Evolutionary conservation across 2,797 vertebrate species (phyloP).

Genomic region (Anisognathus igniventris): DNA sequence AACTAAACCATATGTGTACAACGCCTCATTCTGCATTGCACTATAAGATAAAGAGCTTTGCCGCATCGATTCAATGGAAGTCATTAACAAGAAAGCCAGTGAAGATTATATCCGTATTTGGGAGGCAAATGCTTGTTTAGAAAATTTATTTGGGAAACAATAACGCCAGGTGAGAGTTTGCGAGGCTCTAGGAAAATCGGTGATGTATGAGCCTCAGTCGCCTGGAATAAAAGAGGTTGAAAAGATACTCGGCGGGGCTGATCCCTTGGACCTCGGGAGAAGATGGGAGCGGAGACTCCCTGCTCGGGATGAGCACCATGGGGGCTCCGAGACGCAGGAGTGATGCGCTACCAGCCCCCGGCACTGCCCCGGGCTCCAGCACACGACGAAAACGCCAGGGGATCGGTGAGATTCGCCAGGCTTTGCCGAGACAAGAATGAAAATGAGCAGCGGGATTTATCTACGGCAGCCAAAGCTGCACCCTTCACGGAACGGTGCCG

Average conservation of each 20-base stretch:
- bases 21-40: background rate
- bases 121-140: background rate
- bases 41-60: background rate
- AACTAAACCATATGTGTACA: conserved; percentile 46
- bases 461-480: background rate
- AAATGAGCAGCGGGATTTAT: background rate
- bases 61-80: background rate
- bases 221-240: background rate
- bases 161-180: background rate
- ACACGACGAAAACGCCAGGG: background rate
- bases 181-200: background rate
- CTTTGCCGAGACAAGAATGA: background rate
- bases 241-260: background rate
- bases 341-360: background rate
- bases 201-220: background rate
- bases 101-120: background rate
- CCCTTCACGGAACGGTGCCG: background rate
- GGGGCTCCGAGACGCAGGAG: background rate
- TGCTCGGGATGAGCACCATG: background rate
- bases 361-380: background rate
- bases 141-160: background rate
- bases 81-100: background rate
- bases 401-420: background rate
- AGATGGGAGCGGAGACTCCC: background rate
- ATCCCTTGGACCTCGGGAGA: background rate